Conservation (phyloP, 2,888 invertebrate species). For the Pyrrhia umbra region DNA sequence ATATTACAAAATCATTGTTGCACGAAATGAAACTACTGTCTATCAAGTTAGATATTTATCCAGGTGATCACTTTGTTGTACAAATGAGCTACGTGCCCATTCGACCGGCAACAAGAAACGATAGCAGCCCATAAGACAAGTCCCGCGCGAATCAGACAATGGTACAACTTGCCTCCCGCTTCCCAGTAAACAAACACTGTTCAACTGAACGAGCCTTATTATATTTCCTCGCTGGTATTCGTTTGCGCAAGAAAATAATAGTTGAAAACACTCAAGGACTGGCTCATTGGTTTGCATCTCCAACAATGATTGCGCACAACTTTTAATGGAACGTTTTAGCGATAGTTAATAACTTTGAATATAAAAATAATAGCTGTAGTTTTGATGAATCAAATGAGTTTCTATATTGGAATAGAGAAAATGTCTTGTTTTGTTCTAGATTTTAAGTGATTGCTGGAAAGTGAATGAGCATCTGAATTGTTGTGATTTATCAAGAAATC, state of each 20-base stretch:
- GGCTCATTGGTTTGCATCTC: conserved; percentile 36
- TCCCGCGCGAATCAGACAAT: conserved; percentile 7
- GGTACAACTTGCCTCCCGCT: conserved; percentile 6
- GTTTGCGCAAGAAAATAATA: conserved; percentile 35
- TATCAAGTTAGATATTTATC: background rate
- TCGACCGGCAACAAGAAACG: conserved; percentile 36
- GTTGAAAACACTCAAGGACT: conserved; percentile 22
- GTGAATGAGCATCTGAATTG: background rate
- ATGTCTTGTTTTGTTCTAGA: conserved; percentile 17
- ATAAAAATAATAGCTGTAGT: conserved; percentile 19
- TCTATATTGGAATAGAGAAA: conserved; percentile 2
- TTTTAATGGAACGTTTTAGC: conserved; percentile 37
- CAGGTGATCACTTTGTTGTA: conserved; percentile 45
- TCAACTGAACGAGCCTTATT: conserved; percentile 15
- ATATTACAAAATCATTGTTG: background rate
- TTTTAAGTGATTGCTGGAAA: conserved; percentile 20
- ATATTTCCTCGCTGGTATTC: conserved; percentile 32
- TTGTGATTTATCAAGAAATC: background rate
- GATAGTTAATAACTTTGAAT: conserved; percentile 32
- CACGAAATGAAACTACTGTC: conserved; percentile 28
- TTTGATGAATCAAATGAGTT: background rate
- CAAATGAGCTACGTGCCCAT: conserved; percentile 53
- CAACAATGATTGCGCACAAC: conserved; percentile 20
- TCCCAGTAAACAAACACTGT: conserved; percentile 41
- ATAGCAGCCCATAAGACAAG: conserved; percentile 8